Evolutionary conservation across 2,888 invertebrate species (phyloP).

Genomic region (Alviniconcha strummeri): DNA sequence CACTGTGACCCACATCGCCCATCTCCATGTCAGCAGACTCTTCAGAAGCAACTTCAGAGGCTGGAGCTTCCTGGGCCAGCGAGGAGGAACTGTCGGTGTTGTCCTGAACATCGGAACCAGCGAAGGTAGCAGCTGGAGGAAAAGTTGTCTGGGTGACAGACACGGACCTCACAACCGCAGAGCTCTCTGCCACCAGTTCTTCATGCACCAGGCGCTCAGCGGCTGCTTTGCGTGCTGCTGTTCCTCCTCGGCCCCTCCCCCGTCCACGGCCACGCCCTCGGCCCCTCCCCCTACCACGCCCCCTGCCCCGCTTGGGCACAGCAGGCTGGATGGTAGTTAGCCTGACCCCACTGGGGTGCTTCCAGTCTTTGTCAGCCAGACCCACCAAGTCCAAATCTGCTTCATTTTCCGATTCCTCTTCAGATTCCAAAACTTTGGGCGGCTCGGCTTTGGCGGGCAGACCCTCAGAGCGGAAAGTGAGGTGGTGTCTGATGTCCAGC

Average conservation of each 20-base stretch:
- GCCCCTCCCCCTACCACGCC: conserved; percentile 18
- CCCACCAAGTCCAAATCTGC: conserved; percentile 16
- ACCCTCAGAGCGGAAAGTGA: conserved; percentile 15
- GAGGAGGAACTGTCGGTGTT: conserved; percentile 21
- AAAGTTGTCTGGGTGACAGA: neutral
- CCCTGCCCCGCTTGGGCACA: neutral
- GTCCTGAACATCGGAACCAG: neutral
- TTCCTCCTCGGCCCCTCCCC: conserved; percentile 16
- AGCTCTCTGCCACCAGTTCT: neutral
- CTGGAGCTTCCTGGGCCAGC: neutral
- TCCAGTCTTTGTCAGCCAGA: conserved; percentile 15
- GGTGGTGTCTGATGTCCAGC: conserved; percentile 16
- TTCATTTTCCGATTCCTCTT: conserved; percentile 1
- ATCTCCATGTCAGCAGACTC: conserved; percentile 15
- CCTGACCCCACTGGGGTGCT: neutral
- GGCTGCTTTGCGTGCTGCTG: neutral
- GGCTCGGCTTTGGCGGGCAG: neutral
- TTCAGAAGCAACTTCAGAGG: conserved; percentile 10
- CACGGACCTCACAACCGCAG: neutral
- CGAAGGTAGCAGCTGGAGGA: neutral
- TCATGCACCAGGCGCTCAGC: neutral
- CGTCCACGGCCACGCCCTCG: conserved; percentile 20
- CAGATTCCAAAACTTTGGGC: neutral
- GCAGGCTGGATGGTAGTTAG: neutral
- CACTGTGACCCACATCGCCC: neutral